A percentile compares a stretch with the other conserved stretches of the same genome.
These are phyloP conservation scores for Valencia hispanica DNA, from an alignment of 2,797 vertebrate genomes.

Conservation along the genomic window DNA sequence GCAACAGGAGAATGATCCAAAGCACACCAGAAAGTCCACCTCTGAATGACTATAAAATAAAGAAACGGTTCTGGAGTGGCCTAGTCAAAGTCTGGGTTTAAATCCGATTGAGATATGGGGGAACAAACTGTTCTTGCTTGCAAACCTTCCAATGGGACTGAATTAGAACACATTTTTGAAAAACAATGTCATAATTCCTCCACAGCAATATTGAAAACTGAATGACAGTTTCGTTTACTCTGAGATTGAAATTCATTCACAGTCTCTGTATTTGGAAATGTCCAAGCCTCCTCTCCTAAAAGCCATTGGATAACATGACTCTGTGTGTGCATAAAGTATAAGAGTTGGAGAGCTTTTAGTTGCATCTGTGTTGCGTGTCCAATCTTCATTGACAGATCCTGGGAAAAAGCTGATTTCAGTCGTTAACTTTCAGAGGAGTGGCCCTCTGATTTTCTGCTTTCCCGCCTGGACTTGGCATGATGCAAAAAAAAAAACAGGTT, in stretches of 20 bases:
- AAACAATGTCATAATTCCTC: neutral
- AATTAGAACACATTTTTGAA: neutral
- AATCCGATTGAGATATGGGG: neutral
- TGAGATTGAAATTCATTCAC: too few species aligned
- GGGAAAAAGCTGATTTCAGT: constrained; percentile 48
- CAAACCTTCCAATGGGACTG: neutral
- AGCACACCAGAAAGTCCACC: neutral
- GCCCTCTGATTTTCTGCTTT: constrained; percentile 31
- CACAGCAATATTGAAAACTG: neutral
- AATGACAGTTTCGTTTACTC: neutral
- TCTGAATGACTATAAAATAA: neutral
- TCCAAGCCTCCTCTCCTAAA: neutral
- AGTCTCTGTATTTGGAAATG: too few species aligned
- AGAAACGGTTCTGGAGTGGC: neutral
- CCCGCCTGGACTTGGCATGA: constrained; percentile 2
- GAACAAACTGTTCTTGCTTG: too few species aligned
- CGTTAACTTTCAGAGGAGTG: constrained; percentile 16
- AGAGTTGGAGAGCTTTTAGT: neutral
- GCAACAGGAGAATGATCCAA: neutral
- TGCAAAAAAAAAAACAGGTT: constrained; percentile 12
- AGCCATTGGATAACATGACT: neutral
- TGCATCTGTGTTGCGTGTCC: constrained; percentile 11
- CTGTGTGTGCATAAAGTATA: neutral
- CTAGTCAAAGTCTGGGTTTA: neutral
- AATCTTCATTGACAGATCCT: constrained; percentile 25